Base-by-base conservation (phyloP, 2,888 invertebrate species). In the Sinelater perroti region DNA sequence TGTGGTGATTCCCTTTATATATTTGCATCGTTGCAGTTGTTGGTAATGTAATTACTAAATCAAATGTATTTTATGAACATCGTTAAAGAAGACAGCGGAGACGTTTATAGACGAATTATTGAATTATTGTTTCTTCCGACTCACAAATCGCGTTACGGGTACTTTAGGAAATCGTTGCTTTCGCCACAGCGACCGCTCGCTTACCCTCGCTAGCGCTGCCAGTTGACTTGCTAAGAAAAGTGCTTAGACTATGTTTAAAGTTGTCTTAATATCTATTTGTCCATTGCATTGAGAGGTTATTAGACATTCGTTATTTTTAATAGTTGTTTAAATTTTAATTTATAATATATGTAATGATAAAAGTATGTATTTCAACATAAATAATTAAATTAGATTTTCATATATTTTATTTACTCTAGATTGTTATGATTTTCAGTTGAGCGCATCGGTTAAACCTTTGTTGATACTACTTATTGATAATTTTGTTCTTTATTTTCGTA, bases 301-400 rank as follows among this genome's bases (percentile, higher is more conserved):
- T 69, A 71, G 70, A 69, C 67, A 70, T 71, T 70, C 68, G 69
- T 72, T 73, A 70, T 71, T 68, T 72, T 72, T 66, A 69, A 66
- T 71, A 72, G 71, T 72, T 70, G 70, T 71, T 73, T 70, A 69
- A 70, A 63, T 62, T 69, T 71, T 72, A 66, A 70, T 72, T 72
- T 72, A 69, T 67, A 58, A 64, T 68, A 35, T 59, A 68, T 67
- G 67, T 72, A 70, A 71, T 56, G 59, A 64, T 44, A 13, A 28
- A n/a, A 33, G 70, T 71, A 67, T 72, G 70, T 72, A 72, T 67
- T 73, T 72, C 70, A 71, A 70, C 61, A 60, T 56, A 67, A 61
- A 59, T 66, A 62, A 70, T 70, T 70, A 71, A 67, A 70, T 58
- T 72, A 70, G 69, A 70, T 66, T 68, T 68, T 65, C 67, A 70